Conservation (phyloP, 2,888 invertebrate species). For the Parapristionchus giblindavisi region DNA sequence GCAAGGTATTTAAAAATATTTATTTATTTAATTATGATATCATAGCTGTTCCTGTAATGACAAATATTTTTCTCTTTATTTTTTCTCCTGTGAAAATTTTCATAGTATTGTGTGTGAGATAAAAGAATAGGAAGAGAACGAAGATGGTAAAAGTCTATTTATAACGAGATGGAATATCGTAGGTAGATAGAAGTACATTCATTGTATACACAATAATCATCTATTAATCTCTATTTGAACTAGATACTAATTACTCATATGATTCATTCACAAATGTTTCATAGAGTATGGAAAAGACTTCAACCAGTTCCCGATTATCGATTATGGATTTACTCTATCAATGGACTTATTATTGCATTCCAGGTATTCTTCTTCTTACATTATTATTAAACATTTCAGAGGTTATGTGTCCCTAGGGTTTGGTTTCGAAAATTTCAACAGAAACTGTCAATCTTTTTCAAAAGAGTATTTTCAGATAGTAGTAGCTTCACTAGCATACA, state of each 20-base stretch:
- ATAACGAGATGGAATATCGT: not conserved
- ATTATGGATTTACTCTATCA: constrained; percentile 46
- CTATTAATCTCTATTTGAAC: not conserved
- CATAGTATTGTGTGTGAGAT: too few species aligned
- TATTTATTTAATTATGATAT: not conserved
- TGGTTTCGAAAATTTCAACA: too few species aligned
- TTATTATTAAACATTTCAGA: not conserved
- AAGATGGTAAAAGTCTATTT: not conserved
- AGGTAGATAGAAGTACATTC: not conserved
- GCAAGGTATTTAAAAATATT: not conserved
- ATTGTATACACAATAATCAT: not conserved
- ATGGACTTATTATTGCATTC: constrained; percentile 42
- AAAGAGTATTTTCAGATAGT: constrained; percentile 24
- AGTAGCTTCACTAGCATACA: constrained; percentile 1
- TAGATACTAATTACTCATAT: too few species aligned
- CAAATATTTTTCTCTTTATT: constrained; percentile 10
- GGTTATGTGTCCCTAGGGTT: not conserved
- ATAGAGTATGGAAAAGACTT: constrained; percentile 19
- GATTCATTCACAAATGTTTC: too few species aligned
- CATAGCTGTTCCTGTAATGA: not conserved
- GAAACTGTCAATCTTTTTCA: not conserved
- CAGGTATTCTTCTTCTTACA: constrained; percentile 34
- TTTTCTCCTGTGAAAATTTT: too few species aligned
- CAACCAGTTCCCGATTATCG: constrained; percentile 45
- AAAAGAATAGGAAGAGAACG: too few species aligned